phyloP scores from a whole-genome alignment of 1,140 invertebrate genomes.

The Oscheius sp. region DNA sequence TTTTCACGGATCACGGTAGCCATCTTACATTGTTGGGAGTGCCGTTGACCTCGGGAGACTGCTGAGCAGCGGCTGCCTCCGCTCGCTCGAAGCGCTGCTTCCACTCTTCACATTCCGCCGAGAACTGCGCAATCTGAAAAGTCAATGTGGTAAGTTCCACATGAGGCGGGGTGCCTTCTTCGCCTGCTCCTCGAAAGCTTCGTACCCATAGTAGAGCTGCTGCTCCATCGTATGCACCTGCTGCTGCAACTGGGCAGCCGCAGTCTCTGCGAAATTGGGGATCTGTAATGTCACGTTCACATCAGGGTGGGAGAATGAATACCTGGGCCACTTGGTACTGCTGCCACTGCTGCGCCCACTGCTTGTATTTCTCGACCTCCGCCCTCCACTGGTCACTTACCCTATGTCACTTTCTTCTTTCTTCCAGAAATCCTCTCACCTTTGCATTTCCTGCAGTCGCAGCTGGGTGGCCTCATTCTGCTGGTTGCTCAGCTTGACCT shows the following conservation, averaged over 20 bases:
- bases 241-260: slow-evolving; percentile 12
- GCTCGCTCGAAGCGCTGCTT: not conserved
- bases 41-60: not conserved
- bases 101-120: slow-evolving; percentile 6
- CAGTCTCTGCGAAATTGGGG: slow-evolving; percentile 34
- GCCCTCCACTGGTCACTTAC: slow-evolving; percentile 53
- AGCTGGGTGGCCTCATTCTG: slow-evolving; percentile 10
- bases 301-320: not conserved
- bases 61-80: slow-evolving; percentile 4
- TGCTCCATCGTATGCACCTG: slow-evolving; percentile 43
- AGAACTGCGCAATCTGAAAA: slow-evolving; percentile 21
- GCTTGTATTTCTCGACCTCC: slow-evolving; percentile 51
- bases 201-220: slow-evolving; percentile 54
- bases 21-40: not conserved
- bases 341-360: slow-evolving; percentile 58
- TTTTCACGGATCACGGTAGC: not conserved
- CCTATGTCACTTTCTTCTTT: too few relatives aligned
- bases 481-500: not conserved
- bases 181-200: slow-evolving; percentile 52
- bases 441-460: slow-evolving; percentile 20
- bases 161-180: slow-evolving; percentile 12
- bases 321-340: slow-evolving; percentile 52
- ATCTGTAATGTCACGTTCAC: slow-evolving; percentile 32
- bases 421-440: slow-evolving; percentile 5
- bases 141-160: not conserved